Conservation (phyloP, 2,797 vertebrate species). For the Alauda arvensis region DNA sequence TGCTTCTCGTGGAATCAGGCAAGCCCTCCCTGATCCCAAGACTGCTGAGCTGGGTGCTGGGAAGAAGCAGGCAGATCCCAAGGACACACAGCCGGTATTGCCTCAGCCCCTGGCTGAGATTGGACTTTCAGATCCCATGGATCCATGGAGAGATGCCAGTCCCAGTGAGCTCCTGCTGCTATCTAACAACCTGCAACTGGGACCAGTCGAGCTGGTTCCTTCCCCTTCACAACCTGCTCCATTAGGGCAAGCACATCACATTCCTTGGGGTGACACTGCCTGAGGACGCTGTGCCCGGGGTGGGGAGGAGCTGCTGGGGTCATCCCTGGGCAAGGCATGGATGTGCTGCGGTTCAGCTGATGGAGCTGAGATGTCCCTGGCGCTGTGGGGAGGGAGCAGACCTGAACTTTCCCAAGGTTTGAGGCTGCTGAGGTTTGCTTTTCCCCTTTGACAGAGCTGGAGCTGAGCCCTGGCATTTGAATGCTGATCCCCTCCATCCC, state of each 20-base stretch:
- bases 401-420: background rate
- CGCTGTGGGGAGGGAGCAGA: background rate
- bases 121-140: background rate
- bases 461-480: background rate
- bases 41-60: background rate
- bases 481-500: background rate
- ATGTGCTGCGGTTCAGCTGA: background rate
- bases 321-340: background rate
- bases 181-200: background rate
- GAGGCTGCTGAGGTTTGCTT: background rate
- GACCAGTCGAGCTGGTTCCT: conserved; percentile 33
- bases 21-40: background rate
- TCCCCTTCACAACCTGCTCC: conserved; percentile 40
- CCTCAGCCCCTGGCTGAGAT: background rate
- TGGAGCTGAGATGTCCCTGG: background rate
- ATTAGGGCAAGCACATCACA: conserved; percentile 55
- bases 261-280: conserved; percentile 30
- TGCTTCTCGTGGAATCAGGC: background rate
- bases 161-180: background rate
- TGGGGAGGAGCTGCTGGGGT: background rate
- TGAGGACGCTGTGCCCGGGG: background rate
- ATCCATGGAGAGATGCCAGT: conserved; percentile 19
- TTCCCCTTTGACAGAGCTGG: background rate
- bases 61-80: background rate
- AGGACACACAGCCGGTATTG: background rate